These are phyloP conservation scores for Drepanosiphum platanoidis DNA, from an alignment of 2,888 invertebrate species.

Conservation along the genomic window DNA sequence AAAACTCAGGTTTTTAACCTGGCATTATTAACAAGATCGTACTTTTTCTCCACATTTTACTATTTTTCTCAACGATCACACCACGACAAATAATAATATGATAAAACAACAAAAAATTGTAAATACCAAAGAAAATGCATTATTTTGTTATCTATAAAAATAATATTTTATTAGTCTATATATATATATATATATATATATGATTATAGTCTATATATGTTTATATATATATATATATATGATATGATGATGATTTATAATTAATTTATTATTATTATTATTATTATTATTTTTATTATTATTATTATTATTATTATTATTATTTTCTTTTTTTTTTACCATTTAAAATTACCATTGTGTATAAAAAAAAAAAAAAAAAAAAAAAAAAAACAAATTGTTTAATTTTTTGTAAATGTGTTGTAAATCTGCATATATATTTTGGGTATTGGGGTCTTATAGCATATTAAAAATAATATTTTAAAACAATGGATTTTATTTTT, in stretches of 20 bases:
- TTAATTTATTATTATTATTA: constrained; percentile 54
- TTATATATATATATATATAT: no score
- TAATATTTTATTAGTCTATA: constrained; percentile 55
- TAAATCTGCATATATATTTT: constrained; percentile 60
- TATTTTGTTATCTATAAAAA: constrained; percentile 55
- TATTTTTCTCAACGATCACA: constrained; percentile 9
- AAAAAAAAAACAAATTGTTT: constrained; percentile 40
- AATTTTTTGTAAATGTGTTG: constrained; percentile 62
- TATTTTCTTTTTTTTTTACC: constrained; percentile 55
- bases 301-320: constrained; percentile 41
- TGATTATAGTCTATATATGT: no score
- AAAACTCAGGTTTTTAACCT: constrained; percentile 31
- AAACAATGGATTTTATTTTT: constrained; percentile 41
- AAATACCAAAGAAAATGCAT: constrained; percentile 61
- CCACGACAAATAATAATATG: no score
- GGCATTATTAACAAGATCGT: constrained; percentile 51
- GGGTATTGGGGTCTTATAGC: constrained; percentile 56
- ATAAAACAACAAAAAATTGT: constrained; percentile 56
- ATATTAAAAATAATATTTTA: constrained; percentile 53
- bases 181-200: no score
- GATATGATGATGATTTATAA: no score
- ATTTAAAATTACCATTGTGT: constrained; percentile 62
- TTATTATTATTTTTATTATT: constrained; percentile 44
- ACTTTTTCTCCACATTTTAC: constrained; percentile 33
- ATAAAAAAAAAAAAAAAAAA: constrained; percentile 59